phyloP scores from a whole-genome alignment of 2,113 vertebrate species.

The Nematolebias whitei region DNA sequence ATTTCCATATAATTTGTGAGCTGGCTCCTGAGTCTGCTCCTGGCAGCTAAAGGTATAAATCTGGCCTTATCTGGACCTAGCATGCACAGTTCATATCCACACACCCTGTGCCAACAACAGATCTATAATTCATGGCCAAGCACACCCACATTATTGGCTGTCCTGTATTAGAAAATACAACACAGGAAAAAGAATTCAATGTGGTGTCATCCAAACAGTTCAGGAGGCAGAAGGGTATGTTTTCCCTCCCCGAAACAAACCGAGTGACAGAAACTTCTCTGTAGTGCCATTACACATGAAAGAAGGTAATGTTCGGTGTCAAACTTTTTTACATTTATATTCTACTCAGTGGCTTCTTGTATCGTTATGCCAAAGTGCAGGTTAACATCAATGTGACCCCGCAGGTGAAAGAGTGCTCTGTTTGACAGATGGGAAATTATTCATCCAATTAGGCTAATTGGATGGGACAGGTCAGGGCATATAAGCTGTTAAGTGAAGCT shows the following conservation, averaged over 20 bases:
- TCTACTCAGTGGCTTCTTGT: constrained; percentile 41
- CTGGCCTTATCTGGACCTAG: constrained; percentile 83
- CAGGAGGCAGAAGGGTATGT: constrained; percentile 61
- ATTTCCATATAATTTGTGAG: constrained; percentile 84
- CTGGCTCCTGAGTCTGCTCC: constrained; percentile 72
- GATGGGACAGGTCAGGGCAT: constrained; percentile 63
- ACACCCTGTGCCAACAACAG: constrained; percentile 79
- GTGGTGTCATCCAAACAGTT: constrained; percentile 71
- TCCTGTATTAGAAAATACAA: constrained; percentile 77
- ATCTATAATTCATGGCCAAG: constrained; percentile 85
- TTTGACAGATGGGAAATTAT: constrained; percentile 69
- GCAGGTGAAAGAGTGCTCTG: constrained; percentile 63
- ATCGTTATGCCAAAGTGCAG: constrained; percentile 48
- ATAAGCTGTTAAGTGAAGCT: constrained; percentile 49
- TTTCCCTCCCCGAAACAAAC: constrained; percentile 42
- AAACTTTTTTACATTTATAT: constrained; percentile 69
- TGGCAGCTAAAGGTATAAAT: constrained; percentile 84
- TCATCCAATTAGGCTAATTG: constrained; percentile 77
- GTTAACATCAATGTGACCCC: constrained; percentile 65
- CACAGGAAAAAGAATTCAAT: constrained; percentile 68
- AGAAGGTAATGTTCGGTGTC: constrained; percentile 18
- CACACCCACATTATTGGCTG: constrained; percentile 76
- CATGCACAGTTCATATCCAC: constrained; percentile 83
- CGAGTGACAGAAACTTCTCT: constrained; percentile 61
- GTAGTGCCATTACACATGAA: constrained; percentile 47